Percentiles rank a stretch among this genome's conserved stretches.
phyloP scores from a whole-genome alignment of 2,888 invertebrate species.

The Drosophila mercatorum region DNA sequence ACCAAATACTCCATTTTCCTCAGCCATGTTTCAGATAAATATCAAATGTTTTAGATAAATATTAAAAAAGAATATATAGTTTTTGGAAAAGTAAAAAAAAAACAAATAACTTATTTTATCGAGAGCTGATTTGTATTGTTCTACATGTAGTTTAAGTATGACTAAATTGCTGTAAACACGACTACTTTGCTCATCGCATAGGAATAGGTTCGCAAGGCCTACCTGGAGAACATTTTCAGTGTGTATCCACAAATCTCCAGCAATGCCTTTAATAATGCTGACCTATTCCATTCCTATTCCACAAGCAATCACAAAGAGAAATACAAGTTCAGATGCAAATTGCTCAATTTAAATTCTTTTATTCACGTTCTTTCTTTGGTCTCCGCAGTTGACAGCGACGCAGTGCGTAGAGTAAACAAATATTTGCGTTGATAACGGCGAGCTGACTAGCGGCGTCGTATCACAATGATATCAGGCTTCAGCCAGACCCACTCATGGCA shows the following conservation, averaged over 20 bases:
- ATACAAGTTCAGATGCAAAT: slow-evolving; percentile 14
- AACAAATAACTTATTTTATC: not conserved
- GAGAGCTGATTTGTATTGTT: not conserved
- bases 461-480: slow-evolving; percentile 46
- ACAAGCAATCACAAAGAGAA: not conserved
- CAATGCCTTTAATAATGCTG: too few relatives aligned
- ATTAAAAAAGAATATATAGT: not conserved
- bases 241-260: not conserved
- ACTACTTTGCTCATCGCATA: not conserved
- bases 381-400: slow-evolving; percentile 44
- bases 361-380: not conserved
- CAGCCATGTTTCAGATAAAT: not conserved
- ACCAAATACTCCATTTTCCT: not conserved
- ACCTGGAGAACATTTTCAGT: not conserved
- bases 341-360: slow-evolving; percentile 11
- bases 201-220: not conserved
- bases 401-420: slow-evolving; percentile 22
- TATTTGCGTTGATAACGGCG: slow-evolving; percentile 49
- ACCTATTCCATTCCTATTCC: too few relatives aligned
- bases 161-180: not conserved
- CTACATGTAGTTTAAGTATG: not conserved
- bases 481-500: slow-evolving; percentile 43
- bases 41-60: not conserved
- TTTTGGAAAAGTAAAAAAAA: not conserved
- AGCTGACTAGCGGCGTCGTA: not conserved